Percentiles rank a stretch among this genome's conserved stretches.
phyloP scores from a whole-genome alignment of 1,140 invertebrate species.

The Tetranychus urticae region DNA sequence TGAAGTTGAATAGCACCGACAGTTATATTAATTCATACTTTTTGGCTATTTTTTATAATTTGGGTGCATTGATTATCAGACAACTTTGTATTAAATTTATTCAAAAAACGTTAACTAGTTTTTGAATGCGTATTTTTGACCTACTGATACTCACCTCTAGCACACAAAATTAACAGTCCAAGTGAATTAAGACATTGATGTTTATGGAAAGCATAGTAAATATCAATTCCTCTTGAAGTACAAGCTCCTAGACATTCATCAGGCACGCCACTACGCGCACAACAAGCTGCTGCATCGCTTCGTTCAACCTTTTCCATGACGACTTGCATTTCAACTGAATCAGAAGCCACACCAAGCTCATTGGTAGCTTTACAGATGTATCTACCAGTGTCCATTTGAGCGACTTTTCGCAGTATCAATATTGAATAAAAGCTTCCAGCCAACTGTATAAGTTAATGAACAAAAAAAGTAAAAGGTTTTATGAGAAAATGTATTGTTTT shows the following conservation, averaged over 20 bases:
- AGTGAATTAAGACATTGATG: constrained; percentile 21
- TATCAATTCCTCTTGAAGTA: background rate
- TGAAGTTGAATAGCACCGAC: no score
- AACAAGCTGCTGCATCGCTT: constrained; percentile 35
- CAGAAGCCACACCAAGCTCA: background rate
- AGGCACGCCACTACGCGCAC: constrained; percentile 44
- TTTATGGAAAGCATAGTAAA: constrained; percentile 46
- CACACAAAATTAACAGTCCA: background rate
- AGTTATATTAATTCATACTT: no score
- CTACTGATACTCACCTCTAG: background rate
- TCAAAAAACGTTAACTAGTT: no score
- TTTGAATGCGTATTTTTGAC: no score
- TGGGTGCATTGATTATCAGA: no score
- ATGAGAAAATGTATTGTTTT: background rate
- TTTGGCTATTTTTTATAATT: no score
- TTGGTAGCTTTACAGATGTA: background rate
- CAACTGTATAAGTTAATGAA: background rate
- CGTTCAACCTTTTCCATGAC: background rate
- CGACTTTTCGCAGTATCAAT: background rate
- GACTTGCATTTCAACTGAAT: background rate
- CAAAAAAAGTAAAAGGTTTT: background rate
- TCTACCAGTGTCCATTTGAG: background rate
- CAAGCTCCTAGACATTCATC: constrained; percentile 47
- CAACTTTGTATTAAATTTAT: no score
- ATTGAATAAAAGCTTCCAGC: background rate